Base-by-base conservation (phyloP, 2,113 vertebrate genomes). In the Cavia aperea region DNA sequence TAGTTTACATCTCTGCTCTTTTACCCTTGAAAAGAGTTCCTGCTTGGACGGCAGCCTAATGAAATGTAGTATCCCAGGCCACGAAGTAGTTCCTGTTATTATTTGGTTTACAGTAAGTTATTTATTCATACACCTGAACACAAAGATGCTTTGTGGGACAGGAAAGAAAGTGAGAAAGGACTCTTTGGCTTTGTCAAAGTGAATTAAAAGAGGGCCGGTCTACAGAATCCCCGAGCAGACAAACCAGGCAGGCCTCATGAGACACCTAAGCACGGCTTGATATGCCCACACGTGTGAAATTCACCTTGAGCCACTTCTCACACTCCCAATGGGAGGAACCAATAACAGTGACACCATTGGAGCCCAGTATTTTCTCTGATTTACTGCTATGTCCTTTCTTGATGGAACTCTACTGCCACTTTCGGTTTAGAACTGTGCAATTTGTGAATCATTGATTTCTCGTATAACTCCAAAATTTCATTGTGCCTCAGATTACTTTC, bases 151-250 rank as follows among this genome's bases (percentile, higher is more conserved):
- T 94, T 81, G 87, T 88, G 66, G 87, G 58, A 82, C 77, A 93
- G 87, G 89, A 95, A 93, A 73, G 86, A 46, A 95, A 91, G 16
- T 66, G 77, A 84, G 75, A 88, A 89, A 65, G 81, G 89, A 79
- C 70, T 6, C 33, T 70, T 43, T 84, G 62, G 78, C 26, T 65
- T 75, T 46, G 21, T 66, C 65, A 26, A 83, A 88, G 63, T 36
- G 31, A 73, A 82, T 73, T 65, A 75, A 56, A 73, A 18, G 10
- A 46, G 56, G 36, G 12, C 26, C 0, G 39, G 62, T 36, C 68
- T 82, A 62, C 13, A 16, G 51, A 56, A 65, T 33, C 36, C 31
- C 18, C 12, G 19, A 81, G 73, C 65, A 63, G 77, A 73, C 56
- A 81, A 62, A 82, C 43, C 46, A 81, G 72, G 15, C 21, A 43